Evolutionary conservation across 2,797 vertebrate genomes (phyloP).

Genomic region (Oceanodroma leucorhoa): DNA sequence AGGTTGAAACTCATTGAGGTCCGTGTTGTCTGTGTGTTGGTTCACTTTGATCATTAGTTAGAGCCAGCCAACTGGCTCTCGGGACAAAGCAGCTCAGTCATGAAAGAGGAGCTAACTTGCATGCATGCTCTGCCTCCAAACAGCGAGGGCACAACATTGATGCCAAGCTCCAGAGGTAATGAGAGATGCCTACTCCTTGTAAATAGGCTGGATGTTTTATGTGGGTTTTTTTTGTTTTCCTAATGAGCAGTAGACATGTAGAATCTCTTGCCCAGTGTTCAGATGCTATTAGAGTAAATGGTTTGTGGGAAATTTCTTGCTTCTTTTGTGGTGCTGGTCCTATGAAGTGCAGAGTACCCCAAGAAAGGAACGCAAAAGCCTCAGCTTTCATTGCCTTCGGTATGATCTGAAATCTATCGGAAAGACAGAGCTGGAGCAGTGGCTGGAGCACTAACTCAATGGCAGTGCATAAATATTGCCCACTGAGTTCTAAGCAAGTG

Average conservation of each 20-base stretch:
- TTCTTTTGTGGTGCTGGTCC: not conserved
- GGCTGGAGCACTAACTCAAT: not conserved
- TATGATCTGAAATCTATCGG: not conserved
- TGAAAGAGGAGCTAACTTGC: not conserved
- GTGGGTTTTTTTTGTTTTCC: not conserved
- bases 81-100: not conserved
- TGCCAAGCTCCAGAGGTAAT: not conserved
- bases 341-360: no score
- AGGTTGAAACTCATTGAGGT: not conserved
- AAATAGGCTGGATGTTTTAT: not conserved
- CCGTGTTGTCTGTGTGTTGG: not conserved
- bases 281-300: not conserved
- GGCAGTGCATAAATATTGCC: not conserved
- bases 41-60: not conserved
- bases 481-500: not conserved
- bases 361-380: not conserved
- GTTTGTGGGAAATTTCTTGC: not conserved
- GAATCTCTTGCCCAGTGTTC: not conserved
- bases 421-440: not conserved
- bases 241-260: not conserved
- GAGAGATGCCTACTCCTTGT: not conserved
- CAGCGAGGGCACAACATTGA: not conserved
- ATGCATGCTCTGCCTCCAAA: accelerated
- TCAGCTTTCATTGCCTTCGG: not conserved
- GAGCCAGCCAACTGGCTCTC: not conserved